Conservation (phyloP, 1,140 invertebrate species). For the Drosophila watanabei region DNA sequence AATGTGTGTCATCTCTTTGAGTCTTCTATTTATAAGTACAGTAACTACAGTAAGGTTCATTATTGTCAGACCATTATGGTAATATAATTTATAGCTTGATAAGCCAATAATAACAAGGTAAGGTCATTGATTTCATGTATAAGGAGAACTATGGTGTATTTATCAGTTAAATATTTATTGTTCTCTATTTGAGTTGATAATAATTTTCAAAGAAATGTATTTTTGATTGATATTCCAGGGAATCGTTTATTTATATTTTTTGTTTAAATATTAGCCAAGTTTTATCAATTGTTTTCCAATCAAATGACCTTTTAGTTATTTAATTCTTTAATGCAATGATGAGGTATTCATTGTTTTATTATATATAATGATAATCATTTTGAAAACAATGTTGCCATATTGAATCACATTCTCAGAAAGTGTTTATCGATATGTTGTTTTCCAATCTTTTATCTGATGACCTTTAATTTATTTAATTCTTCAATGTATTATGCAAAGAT, state of each 20-base stretch:
- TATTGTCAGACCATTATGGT: slow-evolving; percentile 2
- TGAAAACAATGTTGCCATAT: too few relatives aligned
- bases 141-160: neutral
- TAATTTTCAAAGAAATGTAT: neutral
- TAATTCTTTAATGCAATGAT: neutral
- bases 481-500: too few relatives aligned
- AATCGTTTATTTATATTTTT: neutral
- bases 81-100: slow-evolving; percentile 23
- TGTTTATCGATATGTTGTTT: too few relatives aligned
- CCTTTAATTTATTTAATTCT: neutral
- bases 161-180: slow-evolving; percentile 18
- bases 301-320: neutral
- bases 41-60: slow-evolving; percentile 1
- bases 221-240: neutral
- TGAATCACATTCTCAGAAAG: too few relatives aligned
- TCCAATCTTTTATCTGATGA: neutral
- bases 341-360: neutral
- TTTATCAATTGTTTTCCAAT: neutral
- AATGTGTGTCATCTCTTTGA: slow-evolving; percentile 28
- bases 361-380: too few relatives aligned
- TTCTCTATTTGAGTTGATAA: neutral
- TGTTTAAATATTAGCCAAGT: neutral
- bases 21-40: slow-evolving; percentile 17
- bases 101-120: slow-evolving; percentile 4
- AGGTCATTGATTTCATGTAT: neutral